Conservation (phyloP, 2,113 vertebrate genomes). For the Neogobius melanostomus region DNA sequence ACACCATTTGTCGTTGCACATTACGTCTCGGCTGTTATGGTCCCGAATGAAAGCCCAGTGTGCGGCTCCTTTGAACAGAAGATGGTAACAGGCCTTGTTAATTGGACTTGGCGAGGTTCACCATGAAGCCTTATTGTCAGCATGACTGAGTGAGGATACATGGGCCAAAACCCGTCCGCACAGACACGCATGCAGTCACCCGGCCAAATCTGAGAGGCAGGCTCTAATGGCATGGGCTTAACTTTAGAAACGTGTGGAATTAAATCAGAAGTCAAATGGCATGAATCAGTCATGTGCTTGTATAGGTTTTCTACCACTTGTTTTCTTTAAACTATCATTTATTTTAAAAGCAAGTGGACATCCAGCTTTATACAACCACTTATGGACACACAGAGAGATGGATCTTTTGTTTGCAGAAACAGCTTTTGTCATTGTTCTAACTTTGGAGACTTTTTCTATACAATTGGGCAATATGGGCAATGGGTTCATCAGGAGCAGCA, state of each 20-base stretch:
- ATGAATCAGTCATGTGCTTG: slow-evolving; percentile 5
- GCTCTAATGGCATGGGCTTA: neutral
- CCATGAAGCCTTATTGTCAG: slow-evolving; percentile 63
- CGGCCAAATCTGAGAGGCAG: slow-evolving; percentile 36
- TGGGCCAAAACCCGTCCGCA: slow-evolving; percentile 45
- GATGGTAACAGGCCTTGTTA: slow-evolving; percentile 71
- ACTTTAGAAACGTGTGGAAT: neutral
- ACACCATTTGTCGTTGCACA: slow-evolving; percentile 65
- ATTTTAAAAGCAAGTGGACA: no score
- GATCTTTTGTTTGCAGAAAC: no score
- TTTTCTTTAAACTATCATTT: no score
- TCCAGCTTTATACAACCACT: no score
- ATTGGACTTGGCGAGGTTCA: slow-evolving; percentile 74
- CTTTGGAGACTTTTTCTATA: no score
- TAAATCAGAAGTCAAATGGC: neutral
- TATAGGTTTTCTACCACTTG: no score
- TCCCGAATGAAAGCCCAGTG: slow-evolving; percentile 68
- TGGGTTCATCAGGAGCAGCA: no score
- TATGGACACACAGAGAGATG: no score
- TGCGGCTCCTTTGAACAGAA: slow-evolving; percentile 66
- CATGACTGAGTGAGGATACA: slow-evolving; percentile 55
- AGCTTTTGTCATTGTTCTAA: no score
- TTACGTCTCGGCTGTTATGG: slow-evolving; percentile 61
- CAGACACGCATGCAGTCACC: slow-evolving; percentile 26
- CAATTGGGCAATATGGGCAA: no score